These are phyloP conservation scores for Peromyscus leucopus DNA, from an alignment of 2,113 vertebrate genomes.

Conservation along the genomic window DNA sequence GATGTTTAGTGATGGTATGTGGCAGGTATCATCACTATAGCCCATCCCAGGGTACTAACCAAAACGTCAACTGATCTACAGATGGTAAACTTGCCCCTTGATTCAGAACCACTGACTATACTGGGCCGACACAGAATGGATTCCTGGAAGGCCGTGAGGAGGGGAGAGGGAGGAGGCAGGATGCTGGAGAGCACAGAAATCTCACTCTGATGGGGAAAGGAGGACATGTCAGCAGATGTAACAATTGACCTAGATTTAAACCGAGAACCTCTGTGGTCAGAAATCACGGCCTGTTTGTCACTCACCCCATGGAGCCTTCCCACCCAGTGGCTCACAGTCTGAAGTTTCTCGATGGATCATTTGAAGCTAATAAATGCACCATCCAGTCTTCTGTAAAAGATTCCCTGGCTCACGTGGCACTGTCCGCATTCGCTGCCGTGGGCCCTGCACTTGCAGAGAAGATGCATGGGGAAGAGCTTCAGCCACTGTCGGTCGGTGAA, in stretches of 20 bases:
- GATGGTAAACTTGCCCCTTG: neutral
- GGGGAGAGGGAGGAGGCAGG: neutral
- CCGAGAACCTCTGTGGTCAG: neutral
- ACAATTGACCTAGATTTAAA: neutral
- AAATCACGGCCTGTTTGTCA: neutral
- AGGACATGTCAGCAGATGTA: neutral
- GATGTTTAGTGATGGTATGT: neutral
- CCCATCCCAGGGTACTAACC: neutral
- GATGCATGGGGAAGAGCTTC: neutral
- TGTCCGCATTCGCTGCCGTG: neutral
- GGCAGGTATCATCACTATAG: neutral
- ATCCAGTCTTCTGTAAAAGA: neutral
- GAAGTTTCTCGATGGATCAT: neutral
- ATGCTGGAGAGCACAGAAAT: neutral
- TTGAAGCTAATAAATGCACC: constrained; percentile 10
- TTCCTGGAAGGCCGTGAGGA: neutral
- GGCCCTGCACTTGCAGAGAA: neutral
- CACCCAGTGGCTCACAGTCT: neutral
- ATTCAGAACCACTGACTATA: neutral
- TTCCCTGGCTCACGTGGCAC: neutral
- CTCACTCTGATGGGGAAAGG: neutral
- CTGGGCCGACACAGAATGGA: neutral
- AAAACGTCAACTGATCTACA: neutral
- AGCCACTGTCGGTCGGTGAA: neutral
- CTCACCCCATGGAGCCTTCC: neutral